phyloP scores from a whole-genome alignment of 1,140 invertebrate species.

The Scaptodrosophila lebanonensis region DNA sequence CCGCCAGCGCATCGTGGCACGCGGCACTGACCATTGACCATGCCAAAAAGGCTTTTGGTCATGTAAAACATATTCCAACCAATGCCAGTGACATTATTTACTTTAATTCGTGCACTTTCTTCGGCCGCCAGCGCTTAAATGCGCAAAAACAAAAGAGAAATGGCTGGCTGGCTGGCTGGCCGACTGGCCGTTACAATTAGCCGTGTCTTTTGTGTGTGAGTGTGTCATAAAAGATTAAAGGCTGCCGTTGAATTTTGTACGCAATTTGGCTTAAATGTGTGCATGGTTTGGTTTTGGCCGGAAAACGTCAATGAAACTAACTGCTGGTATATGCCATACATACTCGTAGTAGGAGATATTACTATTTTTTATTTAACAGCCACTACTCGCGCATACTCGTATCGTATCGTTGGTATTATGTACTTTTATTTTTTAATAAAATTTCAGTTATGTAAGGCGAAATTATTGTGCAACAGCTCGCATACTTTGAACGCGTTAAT shows the following conservation, averaged over 20 bases:
- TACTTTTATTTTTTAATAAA: slow-evolving; percentile 1
- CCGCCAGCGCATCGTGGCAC: slow-evolving; percentile 46
- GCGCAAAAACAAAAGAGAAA: slow-evolving; percentile 52
- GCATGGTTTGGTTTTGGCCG: background rate
- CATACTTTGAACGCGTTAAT: slow-evolving; percentile 56
- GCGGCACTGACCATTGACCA: slow-evolving; percentile 31
- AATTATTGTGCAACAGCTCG: slow-evolving; percentile 53
- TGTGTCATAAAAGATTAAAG: slow-evolving; percentile 57
- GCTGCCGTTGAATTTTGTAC: slow-evolving; percentile 41
- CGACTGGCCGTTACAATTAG: slow-evolving; percentile 50
- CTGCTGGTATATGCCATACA: too few relatives aligned
- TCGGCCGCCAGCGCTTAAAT: slow-evolving; percentile 31
- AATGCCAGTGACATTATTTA: slow-evolving; percentile 52
- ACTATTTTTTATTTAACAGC: slow-evolving; percentile 37
- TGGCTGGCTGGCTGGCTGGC: too few relatives aligned
- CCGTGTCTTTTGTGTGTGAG: slow-evolving; percentile 11
- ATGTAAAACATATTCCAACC: slow-evolving; percentile 12
- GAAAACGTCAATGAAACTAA: too few relatives aligned
- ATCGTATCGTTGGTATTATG: slow-evolving; percentile 11
- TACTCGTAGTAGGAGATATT: slow-evolving; percentile 44
- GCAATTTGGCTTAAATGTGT: slow-evolving; percentile 50
- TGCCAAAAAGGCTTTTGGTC: slow-evolving; percentile 41
- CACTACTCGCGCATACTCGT: too few relatives aligned
- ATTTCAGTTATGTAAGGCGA: slow-evolving; percentile 45
- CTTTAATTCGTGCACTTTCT: slow-evolving; percentile 66